A percentile compares a stretch with the other conserved stretches of the same genome.
These are phyloP conservation scores for Bugula neritina DNA, from an alignment of 2,888 invertebrate genomes.

Conservation along the genomic window DNA sequence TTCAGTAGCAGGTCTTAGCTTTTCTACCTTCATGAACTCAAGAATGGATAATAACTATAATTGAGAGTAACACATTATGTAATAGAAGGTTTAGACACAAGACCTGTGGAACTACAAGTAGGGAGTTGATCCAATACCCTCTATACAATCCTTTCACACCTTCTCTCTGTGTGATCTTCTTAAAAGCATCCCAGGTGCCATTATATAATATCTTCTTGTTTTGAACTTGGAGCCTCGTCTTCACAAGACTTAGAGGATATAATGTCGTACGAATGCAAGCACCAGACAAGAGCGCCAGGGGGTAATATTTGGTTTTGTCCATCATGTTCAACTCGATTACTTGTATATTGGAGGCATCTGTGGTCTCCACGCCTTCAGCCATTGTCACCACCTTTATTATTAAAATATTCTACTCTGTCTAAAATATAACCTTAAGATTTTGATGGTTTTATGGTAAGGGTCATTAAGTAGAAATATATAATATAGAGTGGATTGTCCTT, in stretches of 20 bases:
- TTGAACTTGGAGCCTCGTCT: conserved; percentile 76
- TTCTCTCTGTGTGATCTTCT: conserved; percentile 77
- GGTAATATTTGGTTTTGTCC: conserved; percentile 89
- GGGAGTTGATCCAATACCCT: conserved; percentile 90
- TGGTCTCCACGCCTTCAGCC: background rate
- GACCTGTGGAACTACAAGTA: conserved; percentile 59
- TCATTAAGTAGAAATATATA: too few relatives aligned
- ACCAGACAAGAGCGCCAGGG: conserved; percentile 81
- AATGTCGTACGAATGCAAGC: conserved; percentile 70
- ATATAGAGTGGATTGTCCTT: too few relatives aligned
- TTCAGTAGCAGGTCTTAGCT: too few relatives aligned
- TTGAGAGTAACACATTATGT: too few relatives aligned
- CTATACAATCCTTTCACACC: conserved; percentile 81
- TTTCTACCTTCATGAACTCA: too few relatives aligned
- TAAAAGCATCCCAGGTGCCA: conserved; percentile 76
- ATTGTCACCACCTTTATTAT: background rate
- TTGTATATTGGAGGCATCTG: conserved; percentile 31
- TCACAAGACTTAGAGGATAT: conserved; percentile 87
- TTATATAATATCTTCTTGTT: conserved; percentile 62
- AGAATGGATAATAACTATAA: too few relatives aligned
- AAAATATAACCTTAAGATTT: too few relatives aligned
- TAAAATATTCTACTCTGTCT: too few relatives aligned
- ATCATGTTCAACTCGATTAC: conserved; percentile 98
- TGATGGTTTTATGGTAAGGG: too few relatives aligned
- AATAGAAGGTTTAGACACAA: too few relatives aligned